Percentiles rank a stretch among this genome's conserved stretches.
phyloP scores from a whole-genome alignment of 2,113 vertebrate species.

The Scomber scombrus region DNA sequence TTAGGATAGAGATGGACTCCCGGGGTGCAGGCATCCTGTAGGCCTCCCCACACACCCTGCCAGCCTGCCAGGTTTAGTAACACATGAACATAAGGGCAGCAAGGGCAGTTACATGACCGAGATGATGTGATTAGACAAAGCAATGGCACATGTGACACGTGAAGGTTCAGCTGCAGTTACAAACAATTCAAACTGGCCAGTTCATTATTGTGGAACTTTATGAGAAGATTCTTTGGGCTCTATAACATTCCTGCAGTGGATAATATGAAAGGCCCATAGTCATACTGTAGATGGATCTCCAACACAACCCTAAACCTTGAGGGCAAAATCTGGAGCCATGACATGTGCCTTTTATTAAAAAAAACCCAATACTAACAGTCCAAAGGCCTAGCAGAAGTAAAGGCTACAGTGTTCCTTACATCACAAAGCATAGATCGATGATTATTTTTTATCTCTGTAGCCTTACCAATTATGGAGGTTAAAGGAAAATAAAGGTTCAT shows the following conservation, averaged over 20 bases:
- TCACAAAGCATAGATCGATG: no score
- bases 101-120: slow-evolving; percentile 16
- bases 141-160: not conserved
- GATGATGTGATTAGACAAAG: not conserved
- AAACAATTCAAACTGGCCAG: not conserved
- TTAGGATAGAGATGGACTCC: slow-evolving; percentile 5
- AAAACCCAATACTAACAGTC: no score
- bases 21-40: slow-evolving; percentile 17
- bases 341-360: no score
- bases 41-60: not conserved
- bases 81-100: not conserved
- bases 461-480: no score
- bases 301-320: not conserved
- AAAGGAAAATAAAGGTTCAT: no score
- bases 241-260: not conserved
- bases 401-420: no score
- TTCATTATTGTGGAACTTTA: not conserved
- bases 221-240: not conserved
- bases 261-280: no score
- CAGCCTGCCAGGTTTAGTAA: slow-evolving; percentile 13
- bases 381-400: no score
- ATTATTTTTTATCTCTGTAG: no score
- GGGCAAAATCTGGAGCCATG: not conserved
- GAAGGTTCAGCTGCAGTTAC: not conserved
- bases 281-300: not conserved